Evolutionary conservation across 1,140 invertebrate genomes (phyloP), one percentile per base, ranked within the genome.

Genomic region (Drosophila gunungcola): DNA sequence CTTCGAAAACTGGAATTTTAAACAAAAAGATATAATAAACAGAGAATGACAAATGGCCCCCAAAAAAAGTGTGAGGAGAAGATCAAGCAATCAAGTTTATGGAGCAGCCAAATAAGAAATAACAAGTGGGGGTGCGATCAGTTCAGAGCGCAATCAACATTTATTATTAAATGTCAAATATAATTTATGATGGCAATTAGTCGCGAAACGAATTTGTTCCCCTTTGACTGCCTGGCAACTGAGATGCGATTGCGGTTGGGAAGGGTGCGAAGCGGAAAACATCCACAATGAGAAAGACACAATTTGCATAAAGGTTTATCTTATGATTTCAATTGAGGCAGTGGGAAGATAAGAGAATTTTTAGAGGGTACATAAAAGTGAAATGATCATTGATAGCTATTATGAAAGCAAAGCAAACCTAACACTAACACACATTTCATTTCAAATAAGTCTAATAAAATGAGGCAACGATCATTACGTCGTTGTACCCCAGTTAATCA

Each of bases 91-190:
- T 70, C 45, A 70, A 70, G 12, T 49, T 57, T 16, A 57, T 27
- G 43, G 51, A n/a, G 10, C 29, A 36, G 10, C 27, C n/a, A 29
- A 36, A 61, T 27, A 27, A 12, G 16, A 27, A 65, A 42, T 27
- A 29, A 36, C 34, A 68, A 38, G 60, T 39, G 48, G 39, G n/a
- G 27, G 62, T 36, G 46, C 21, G 38, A 62, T 67, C 64, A 32
- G n/a, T 68, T 52, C 58, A 52, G 39, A 32, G 42, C 42, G 53
- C 67, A 58, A 82, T 78, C 63, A 81, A 82, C 72, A 42, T 68
- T 77, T 77, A 61, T 77, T 77, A 77, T 79, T 69, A 65, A 76
- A 72, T 83, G 80, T 83, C 80, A 83, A 84, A 83, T 72, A 79
- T 69, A 75, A 84, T 79, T 83, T 75, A 75, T 52, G 43, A 67